Conservation (phyloP, 2,888 invertebrate species). For the Ypsolopha sequella region DNA sequence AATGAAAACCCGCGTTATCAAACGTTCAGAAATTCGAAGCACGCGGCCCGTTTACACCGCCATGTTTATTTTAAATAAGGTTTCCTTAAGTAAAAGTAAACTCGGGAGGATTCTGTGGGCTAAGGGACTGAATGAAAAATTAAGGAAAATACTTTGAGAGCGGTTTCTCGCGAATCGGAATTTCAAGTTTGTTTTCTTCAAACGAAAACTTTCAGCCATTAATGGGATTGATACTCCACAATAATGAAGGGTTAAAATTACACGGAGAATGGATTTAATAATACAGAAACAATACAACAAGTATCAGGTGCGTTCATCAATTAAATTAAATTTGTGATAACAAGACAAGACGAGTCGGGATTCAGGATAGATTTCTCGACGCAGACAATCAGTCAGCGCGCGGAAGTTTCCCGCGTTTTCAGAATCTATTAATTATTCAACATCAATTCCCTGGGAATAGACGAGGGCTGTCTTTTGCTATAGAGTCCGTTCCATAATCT, state of each 20-base stretch:
- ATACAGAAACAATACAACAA: background rate
- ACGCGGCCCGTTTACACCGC: slow-evolving; percentile 57
- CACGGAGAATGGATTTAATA: background rate
- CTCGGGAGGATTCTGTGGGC: slow-evolving; percentile 33
- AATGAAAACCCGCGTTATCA: too few species aligned
- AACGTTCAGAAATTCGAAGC: slow-evolving; percentile 39
- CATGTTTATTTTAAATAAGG: slow-evolving; percentile 67
- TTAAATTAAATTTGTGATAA: background rate
- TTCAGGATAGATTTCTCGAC: slow-evolving; percentile 1
- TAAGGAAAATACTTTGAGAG: slow-evolving; percentile 27
- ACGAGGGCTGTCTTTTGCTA: slow-evolving; percentile 10
- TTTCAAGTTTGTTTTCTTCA: background rate
- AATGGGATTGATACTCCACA: too few species aligned
- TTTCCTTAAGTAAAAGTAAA: slow-evolving; percentile 60
- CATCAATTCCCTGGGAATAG: slow-evolving; percentile 36
- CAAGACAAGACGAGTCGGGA: background rate
- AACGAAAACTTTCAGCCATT: background rate
- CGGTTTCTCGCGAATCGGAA: background rate
- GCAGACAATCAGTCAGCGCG: slow-evolving; percentile 15
- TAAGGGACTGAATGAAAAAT: slow-evolving; percentile 55
- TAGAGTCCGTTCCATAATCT: slow-evolving; percentile 13
- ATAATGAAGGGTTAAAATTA: too few species aligned
- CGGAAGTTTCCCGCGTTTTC: slow-evolving; percentile 13
- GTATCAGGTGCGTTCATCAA: background rate
- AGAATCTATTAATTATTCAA: slow-evolving; percentile 48